Base-by-base conservation (phyloP, 2,797 vertebrate genomes). In the Anomalospiza imberbis region DNA sequence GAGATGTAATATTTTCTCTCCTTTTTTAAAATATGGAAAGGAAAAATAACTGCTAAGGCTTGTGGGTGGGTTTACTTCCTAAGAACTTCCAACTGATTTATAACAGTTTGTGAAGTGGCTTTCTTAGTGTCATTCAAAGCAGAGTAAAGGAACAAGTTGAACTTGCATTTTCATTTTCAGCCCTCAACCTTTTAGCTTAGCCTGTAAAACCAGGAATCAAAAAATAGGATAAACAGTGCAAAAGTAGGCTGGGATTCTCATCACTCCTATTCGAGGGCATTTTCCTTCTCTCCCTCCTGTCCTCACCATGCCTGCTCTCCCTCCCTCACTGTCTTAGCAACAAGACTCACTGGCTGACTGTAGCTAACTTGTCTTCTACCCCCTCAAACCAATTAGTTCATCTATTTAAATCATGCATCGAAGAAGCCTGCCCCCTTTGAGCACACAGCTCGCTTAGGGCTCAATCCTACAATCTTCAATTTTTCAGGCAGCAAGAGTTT, bases 311-410 rank as follows among this genome's bases (percentile, higher is more conserved):
- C 40, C 47, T 73, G 57, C 75, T 83, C 85, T 88, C 45, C 6
- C 42, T 85, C 32, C 57, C 65, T 73, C 66, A 73, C 44, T 89
- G 93, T 92, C 92, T 90, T 96, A 93, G 88, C 85, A 97, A 91
- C 70, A 72, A 65, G 68, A 92, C 36, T 91, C 78, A 47, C 42
- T 92, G 90, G 47, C 71, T 73, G 51, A 62, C 67, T 53, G 91
- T 53, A 81, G 63, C 48, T 94, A 53, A 78, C 31, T 89, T 89
- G 61, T 86, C 80, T 91, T 83, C 80, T 89, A 58, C 71, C 34
- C 83, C 57, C 68, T 93, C 85, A 94, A 90, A 94, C 72, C 81
- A 85, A 92, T 85, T 68, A 94, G 34, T 86, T 96, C 45, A 79
- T 91, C 76, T 93, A 20, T 93, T 94, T 92, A 94, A 93, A 88